Conservation (phyloP, 2,113 vertebrate species). For the Platycercus adscitus region DNA sequence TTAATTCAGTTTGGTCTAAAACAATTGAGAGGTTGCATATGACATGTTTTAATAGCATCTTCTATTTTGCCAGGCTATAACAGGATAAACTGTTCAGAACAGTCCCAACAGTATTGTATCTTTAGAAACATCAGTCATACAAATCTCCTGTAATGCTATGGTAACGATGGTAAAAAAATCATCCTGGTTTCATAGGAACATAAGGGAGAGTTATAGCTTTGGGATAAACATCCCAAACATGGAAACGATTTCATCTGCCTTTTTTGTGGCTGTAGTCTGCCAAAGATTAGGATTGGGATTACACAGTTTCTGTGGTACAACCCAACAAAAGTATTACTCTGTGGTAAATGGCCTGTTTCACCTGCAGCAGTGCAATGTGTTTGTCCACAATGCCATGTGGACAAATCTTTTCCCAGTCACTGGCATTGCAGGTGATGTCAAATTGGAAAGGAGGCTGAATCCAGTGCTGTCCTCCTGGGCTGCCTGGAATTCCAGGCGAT, state of each 20-base stretch:
- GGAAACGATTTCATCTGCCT: background rate
- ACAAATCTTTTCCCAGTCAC: background rate
- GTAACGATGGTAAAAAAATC: background rate
- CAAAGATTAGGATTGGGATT: background rate
- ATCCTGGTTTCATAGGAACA: background rate
- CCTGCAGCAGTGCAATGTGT: no score
- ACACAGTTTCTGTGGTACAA: background rate
- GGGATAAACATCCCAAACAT: background rate
- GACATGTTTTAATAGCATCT: background rate
- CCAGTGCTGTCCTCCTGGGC: background rate
- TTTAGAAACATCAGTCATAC: background rate
- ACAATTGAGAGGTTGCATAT: background rate
- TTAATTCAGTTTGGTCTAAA: slow-evolving; percentile 6
- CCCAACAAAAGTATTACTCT: background rate
- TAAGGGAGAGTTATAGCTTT: background rate
- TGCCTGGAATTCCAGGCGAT: slow-evolving; percentile 6
- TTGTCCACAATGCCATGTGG: no score
- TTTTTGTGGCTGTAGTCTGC: background rate
- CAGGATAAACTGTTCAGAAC: background rate
- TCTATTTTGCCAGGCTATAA: background rate
- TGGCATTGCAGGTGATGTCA: background rate
- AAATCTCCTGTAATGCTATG: background rate
- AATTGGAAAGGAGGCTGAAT: background rate
- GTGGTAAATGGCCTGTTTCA: accelerated
- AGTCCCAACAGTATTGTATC: background rate